Evolutionary conservation across 2,797 vertebrate species (phyloP), one percentile per base, ranked within the genome.

Genomic region (Bovichtus diacanthus): DNA sequence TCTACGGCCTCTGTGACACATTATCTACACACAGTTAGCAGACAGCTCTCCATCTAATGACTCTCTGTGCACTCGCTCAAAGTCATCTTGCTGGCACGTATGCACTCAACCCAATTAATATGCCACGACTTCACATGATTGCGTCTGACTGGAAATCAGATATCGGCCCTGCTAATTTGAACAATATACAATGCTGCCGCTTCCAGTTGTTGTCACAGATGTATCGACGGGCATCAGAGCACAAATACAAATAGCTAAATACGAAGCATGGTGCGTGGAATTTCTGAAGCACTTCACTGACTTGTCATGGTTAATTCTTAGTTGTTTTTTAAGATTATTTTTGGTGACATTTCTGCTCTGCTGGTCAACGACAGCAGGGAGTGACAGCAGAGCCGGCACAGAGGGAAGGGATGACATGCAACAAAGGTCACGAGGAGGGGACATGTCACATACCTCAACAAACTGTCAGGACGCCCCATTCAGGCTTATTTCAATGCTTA

Each of bases 311-410:
- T 72, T 89, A 90, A 88, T 90, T 90, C 83, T 78, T 25, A 13
- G 71, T 82, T 70, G 46, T 84, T 86, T 82, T 83, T 74, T 62
- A 13, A 55, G 59, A 88, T 87, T 49, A 78, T 76, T 82, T 87
- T 81, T 69, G 60, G 73, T 89, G 87, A 85, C 89, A 89, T 91
- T 91, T 91, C 78, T 68, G 84, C 90, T 91, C 89, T 65, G 81
- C 74, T 84, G 84, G 81, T 66, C 78, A 62, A 76, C 41, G 43
- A 58, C 85, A 58, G 86, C 55, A 16, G 36, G 67, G 77, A 88
- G 82, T 84, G 91, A 87, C 90, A 87, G 88, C 44, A 19, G 69
- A 80, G 76, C 70, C 11, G 25, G 79, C 70, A 16, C 29, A 50
- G 72, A 86, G 78, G 56, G 85, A 82, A 85, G 74, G 75, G 89